Evolutionary conservation across 2,888 invertebrate species (phyloP).

Genomic region (Drosophila niveifrons): DNA sequence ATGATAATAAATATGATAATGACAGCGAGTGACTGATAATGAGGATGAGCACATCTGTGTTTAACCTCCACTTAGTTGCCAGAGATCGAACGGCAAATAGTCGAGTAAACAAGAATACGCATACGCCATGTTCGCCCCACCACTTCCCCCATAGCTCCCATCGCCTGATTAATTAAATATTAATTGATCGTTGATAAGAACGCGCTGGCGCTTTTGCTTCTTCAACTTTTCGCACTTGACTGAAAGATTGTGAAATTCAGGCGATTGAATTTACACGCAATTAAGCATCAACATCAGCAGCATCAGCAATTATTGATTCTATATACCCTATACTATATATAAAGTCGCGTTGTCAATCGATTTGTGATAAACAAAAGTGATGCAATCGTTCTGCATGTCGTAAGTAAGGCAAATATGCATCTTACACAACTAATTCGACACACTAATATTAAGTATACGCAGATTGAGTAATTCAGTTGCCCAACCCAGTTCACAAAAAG

Average conservation of each 20-base stretch:
- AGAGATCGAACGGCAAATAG: slow-evolving; percentile 32
- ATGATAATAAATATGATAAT: slow-evolving; percentile 8
- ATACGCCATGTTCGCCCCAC: slow-evolving; percentile 63
- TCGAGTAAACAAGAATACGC: slow-evolving; percentile 49
- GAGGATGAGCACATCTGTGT: slow-evolving; percentile 19
- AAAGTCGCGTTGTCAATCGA: too few species aligned
- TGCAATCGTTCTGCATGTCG: not conserved
- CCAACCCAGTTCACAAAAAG: not conserved
- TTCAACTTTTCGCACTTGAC: slow-evolving; percentile 34
- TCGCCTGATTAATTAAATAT: slow-evolving; percentile 80
- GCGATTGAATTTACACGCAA: slow-evolving; percentile 24
- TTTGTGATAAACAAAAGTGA: not conserved
- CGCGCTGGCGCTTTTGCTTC: slow-evolving; percentile 50
- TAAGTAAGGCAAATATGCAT: not conserved
- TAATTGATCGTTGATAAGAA: slow-evolving; percentile 81
- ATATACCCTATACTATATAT: not conserved
- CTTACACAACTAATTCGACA: slow-evolving; percentile 3
- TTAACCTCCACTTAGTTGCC: slow-evolving; percentile 55
- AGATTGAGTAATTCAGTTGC: not conserved
- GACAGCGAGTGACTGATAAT: slow-evolving; percentile 5
- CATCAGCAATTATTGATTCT: slow-evolving; percentile 7
- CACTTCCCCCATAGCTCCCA: slow-evolving; percentile 19
- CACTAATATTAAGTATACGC: not conserved
- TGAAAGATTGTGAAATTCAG: slow-evolving; percentile 33
- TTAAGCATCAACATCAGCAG: slow-evolving; percentile 17